Conservation (phyloP, 2,113 vertebrate species). For the Perccottus glenii region DNA sequence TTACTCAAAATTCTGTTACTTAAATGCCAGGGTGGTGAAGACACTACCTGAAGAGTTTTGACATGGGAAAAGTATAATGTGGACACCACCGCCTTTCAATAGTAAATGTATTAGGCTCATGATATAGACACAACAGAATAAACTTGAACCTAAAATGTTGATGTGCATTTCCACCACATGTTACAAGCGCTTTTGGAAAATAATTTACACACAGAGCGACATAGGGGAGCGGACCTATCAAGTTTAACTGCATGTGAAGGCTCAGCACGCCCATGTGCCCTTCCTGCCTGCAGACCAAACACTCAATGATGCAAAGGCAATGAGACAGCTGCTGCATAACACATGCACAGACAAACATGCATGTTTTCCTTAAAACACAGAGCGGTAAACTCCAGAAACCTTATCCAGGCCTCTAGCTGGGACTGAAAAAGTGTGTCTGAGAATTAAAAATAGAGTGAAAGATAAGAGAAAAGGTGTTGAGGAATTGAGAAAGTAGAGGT, state of each 20-base stretch:
- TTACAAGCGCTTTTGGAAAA: slow-evolving; percentile 18
- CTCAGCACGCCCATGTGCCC: slow-evolving; percentile 52
- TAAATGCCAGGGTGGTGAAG: background rate
- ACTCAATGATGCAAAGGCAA: slow-evolving; percentile 59
- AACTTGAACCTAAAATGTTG: background rate
- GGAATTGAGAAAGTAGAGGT: background rate
- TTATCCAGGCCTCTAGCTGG: background rate
- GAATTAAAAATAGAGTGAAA: background rate
- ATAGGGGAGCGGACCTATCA: slow-evolving; percentile 25
- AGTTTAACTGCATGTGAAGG: slow-evolving; percentile 61
- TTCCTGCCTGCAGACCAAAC: slow-evolving; percentile 60
- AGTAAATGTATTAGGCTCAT: too few relatives aligned
- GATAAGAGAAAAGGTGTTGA: slow-evolving; percentile 1
- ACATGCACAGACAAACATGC: slow-evolving; percentile 4
- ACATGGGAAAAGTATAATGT: background rate
- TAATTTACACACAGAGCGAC: slow-evolving; percentile 3
- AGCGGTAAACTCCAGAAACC: background rate
- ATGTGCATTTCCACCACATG: slow-evolving; percentile 4
- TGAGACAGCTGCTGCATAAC: slow-evolving; percentile 45
- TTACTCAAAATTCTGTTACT: too few relatives aligned
- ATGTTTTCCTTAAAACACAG: slow-evolving; percentile 21
- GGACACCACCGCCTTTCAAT: too few relatives aligned
- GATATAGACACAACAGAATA: too few relatives aligned
- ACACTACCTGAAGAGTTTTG: background rate
- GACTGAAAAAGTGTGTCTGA: slow-evolving; percentile 15